phyloP scores from a whole-genome alignment of 2,797 vertebrate species.

The Spheniscus humboldti region DNA sequence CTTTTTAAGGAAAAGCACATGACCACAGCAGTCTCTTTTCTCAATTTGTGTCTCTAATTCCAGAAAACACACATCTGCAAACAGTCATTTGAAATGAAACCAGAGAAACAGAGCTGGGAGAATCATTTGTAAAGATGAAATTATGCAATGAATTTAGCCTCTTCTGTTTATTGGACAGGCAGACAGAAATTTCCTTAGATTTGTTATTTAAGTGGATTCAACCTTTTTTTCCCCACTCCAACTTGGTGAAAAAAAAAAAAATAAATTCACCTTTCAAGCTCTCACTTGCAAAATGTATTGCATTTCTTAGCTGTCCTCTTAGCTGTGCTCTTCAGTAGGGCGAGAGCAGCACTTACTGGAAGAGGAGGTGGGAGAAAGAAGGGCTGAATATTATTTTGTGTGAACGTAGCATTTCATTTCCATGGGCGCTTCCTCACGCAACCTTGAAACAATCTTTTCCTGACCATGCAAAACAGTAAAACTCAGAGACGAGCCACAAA shows the following conservation, averaged over 20 bases:
- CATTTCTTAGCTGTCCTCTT: not conserved
- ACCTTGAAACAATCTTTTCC: not conserved
- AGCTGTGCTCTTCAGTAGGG: not conserved
- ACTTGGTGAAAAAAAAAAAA: not conserved
- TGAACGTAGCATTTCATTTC: not conserved
- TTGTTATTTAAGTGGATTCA: not conserved
- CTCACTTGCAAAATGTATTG: not conserved
- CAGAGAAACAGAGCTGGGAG: slow-evolving; percentile 17
- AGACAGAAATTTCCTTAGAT: not conserved
- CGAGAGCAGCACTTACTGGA: not conserved
- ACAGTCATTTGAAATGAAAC: slow-evolving; percentile 22
- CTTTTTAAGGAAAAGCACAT: slow-evolving; percentile 48
- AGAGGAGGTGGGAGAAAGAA: not conserved
- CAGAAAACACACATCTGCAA: slow-evolving; percentile 50
- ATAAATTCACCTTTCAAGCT: not conserved
- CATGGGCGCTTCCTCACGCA: not conserved
- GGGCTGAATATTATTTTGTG: not conserved
- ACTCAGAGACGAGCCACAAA: not conserved
- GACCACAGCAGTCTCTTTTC: slow-evolving; percentile 25
- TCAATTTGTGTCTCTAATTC: slow-evolving; percentile 24
- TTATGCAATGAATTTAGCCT: not conserved
- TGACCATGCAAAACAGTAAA: not conserved
- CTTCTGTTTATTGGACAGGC: not conserved
- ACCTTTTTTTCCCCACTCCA: not conserved
- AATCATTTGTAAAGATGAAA: slow-evolving; percentile 2